Conservation (phyloP, 2,888 invertebrate species). For the Zaprionus bogoriensis region DNA sequence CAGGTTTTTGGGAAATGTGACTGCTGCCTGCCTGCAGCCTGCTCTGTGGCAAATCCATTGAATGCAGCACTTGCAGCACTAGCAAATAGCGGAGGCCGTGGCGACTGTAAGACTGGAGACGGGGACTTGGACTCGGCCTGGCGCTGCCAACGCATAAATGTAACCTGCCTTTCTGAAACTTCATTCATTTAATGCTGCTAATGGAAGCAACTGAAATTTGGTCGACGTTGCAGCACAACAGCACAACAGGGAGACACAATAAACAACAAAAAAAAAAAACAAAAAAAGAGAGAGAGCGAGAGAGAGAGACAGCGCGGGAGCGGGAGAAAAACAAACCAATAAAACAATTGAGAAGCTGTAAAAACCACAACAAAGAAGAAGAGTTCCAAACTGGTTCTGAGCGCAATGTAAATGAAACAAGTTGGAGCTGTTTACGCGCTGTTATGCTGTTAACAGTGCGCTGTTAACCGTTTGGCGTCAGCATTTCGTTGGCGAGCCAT, state of each 20-base stretch:
- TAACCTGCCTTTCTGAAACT: slow-evolving; percentile 68
- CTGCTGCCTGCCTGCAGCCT: slow-evolving; percentile 6
- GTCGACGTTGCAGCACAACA: slow-evolving; percentile 23
- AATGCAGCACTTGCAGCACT: slow-evolving; percentile 16
- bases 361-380: slow-evolving; percentile 53
- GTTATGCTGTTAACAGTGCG: slow-evolving; percentile 49
- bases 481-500: slow-evolving; percentile 34
- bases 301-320: background rate
- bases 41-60: background rate
- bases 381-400: slow-evolving; percentile 58
- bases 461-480: slow-evolving; percentile 59
- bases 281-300: background rate
- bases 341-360: slow-evolving; percentile 63
- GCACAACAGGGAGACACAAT: slow-evolving; percentile 29
- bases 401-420: slow-evolving; percentile 62
- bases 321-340: slow-evolving; percentile 39
- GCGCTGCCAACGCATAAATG: slow-evolving; percentile 63
- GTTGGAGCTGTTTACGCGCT: slow-evolving; percentile 53
- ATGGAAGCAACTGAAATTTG: slow-evolving; percentile 40
- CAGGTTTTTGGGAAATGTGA: slow-evolving; percentile 33
- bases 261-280: slow-evolving; percentile 17
- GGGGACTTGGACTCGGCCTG: background rate
- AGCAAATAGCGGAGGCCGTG: slow-evolving; percentile 16
- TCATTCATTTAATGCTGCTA: slow-evolving; percentile 69
- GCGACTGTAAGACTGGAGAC: background rate